Evolutionary conservation across 2,888 invertebrate species (phyloP).

Genomic region (Papilio elwesi): DNA sequence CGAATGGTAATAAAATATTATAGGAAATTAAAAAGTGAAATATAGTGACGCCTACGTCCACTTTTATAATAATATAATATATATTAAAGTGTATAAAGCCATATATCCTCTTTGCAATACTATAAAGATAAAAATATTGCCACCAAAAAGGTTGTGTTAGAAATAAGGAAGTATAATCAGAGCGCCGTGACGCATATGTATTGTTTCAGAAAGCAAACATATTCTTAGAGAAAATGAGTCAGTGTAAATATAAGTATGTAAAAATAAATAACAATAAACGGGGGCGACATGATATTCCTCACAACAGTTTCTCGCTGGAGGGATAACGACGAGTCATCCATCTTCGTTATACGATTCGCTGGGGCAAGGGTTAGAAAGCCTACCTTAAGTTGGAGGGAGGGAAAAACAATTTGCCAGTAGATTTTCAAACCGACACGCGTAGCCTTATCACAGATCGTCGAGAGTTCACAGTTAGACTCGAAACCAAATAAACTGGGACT

Average conservation of each 20-base stretch:
- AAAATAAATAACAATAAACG: constrained; percentile 49
- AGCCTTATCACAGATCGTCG: constrained; percentile 50
- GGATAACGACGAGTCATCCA: constrained; percentile 65
- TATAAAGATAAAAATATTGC: background rate
- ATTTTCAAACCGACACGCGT: constrained; percentile 51
- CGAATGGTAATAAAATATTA: too few species aligned
- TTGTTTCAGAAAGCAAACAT: constrained; percentile 13
- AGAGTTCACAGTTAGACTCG: constrained; percentile 16
- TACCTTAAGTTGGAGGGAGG: constrained; percentile 50
- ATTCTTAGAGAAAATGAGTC: constrained; percentile 29
- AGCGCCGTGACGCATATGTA: background rate
- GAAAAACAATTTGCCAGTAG: constrained; percentile 59
- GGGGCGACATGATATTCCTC: constrained; percentile 45
- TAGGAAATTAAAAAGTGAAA: too few species aligned
- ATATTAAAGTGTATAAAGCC: too few species aligned
- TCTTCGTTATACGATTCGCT: constrained; percentile 69
- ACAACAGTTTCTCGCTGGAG: constrained; percentile 44
- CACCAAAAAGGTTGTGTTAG: background rate
- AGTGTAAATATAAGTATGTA: constrained; percentile 23
- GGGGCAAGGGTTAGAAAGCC: constrained; percentile 59
- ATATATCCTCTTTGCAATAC: too few species aligned
- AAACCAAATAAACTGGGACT: constrained; percentile 18
- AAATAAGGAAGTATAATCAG: background rate
- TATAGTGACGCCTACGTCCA: too few species aligned
- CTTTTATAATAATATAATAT: too few species aligned